Evolutionary conservation across 2,113 vertebrate genomes (phyloP).

Genomic region (Anhinga rufa): DNA sequence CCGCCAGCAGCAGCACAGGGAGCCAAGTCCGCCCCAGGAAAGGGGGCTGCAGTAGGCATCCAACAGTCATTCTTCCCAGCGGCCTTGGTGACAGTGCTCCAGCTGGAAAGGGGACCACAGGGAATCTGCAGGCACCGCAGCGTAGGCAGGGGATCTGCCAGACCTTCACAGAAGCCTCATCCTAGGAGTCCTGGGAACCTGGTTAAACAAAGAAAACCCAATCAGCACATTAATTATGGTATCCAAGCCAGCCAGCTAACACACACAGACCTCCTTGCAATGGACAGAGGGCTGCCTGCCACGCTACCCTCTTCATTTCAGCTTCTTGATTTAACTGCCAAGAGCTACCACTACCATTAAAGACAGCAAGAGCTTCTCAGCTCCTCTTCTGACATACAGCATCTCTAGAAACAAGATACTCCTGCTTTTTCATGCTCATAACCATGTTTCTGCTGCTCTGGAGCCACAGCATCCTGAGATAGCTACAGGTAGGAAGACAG

Average conservation of each 20-base stretch:
- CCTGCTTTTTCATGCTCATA: background rate
- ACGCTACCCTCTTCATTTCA: background rate
- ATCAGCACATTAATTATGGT: background rate
- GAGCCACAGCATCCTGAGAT: background rate
- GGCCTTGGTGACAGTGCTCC: background rate
- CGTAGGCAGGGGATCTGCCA: slow-evolving; percentile 1
- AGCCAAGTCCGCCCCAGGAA: slow-evolving; percentile 77
- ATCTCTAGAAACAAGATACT: background rate
- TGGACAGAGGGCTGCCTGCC: background rate
- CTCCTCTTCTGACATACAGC: background rate
- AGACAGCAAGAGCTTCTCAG: background rate
- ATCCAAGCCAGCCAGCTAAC: background rate
- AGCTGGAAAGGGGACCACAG: background rate
- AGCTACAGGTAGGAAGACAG: background rate
- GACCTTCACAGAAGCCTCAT: slow-evolving; percentile 68
- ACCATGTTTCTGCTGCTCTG: background rate
- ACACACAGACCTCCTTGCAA: background rate
- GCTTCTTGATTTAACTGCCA: background rate
- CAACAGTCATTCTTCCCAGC: slow-evolving; percentile 72
- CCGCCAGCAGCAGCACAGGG: slow-evolving; percentile 73
- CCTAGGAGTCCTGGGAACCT: slow-evolving; percentile 57
- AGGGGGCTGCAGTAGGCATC: slow-evolving; percentile 58
- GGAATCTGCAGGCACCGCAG: background rate
- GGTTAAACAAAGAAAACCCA: slow-evolving; percentile 18
- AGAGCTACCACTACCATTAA: background rate